Conservation (phyloP, 2,888 invertebrate species). For the Pyralis farinalis region DNA sequence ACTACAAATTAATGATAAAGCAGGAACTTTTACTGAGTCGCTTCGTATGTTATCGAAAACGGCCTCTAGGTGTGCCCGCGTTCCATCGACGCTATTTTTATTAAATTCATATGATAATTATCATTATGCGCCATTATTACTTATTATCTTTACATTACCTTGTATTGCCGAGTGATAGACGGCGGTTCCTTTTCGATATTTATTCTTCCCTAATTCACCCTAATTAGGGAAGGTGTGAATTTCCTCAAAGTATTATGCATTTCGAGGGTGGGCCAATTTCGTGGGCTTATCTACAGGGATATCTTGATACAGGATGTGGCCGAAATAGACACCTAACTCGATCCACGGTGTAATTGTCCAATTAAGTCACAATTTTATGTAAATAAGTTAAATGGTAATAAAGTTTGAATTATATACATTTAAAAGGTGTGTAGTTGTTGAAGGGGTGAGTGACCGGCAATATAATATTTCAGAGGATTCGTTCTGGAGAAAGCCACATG, state of each 20-base stretch:
- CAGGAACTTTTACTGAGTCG: background rate
- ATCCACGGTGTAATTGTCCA: conserved; percentile 74
- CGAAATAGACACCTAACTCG: conserved; percentile 54
- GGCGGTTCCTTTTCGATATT: conserved; percentile 54
- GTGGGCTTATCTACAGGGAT: conserved; percentile 50
- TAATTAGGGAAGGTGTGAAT: conserved; percentile 79
- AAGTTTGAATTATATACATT: conserved; percentile 20
- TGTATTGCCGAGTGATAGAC: conserved; percentile 35
- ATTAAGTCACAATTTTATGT: conserved; percentile 73
- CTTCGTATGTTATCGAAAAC: too few species aligned
- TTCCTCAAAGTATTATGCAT: conserved; percentile 58
- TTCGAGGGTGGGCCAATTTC: conserved; percentile 64
- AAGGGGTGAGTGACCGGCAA: conserved; percentile 11
- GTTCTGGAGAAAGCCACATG: conserved; percentile 23
- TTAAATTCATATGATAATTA: conserved; percentile 40
- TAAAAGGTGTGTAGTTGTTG: conserved; percentile 26
- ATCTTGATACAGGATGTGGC: conserved; percentile 66
- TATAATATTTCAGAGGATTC: conserved; percentile 14
- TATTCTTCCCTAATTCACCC: conserved; percentile 67
- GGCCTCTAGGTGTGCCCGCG: background rate
- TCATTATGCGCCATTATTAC: conserved; percentile 53
- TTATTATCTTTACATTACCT: conserved; percentile 51
- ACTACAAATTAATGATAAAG: background rate
- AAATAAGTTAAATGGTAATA: conserved; percentile 46
- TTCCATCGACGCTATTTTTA: background rate